These are phyloP conservation scores for Rhagoletis pomonella DNA, from an alignment of 1,140 invertebrate species.

Conservation along the genomic window DNA sequence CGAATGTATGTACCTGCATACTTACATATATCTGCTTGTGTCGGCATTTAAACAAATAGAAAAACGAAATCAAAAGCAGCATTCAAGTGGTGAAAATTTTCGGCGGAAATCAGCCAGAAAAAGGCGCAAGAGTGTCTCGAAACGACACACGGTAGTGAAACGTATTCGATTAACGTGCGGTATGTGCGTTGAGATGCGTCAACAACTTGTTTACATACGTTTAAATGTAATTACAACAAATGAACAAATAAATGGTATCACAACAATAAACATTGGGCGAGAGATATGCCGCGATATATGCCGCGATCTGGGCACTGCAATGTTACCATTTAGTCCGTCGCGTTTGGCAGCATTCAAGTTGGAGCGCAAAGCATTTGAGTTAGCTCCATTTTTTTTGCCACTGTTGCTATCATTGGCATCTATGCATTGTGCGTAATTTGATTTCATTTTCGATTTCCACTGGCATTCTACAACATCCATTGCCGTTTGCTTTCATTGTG, in stretches of 20 bases:
- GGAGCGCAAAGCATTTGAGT: background rate
- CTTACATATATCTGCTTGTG: background rate
- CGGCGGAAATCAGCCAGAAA: background rate
- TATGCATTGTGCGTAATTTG: background rate
- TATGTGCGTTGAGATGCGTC: background rate
- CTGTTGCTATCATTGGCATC: background rate
- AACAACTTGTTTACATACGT: constrained; percentile 42
- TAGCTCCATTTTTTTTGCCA: background rate
- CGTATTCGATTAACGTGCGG: background rate
- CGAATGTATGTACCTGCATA: background rate
- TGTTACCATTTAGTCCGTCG: background rate
- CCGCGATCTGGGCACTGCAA: background rate
- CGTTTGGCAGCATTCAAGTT: background rate
- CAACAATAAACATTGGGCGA: background rate
- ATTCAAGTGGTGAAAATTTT: constrained; percentile 33
- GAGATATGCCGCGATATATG: background rate
- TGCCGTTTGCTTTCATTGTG: background rate
- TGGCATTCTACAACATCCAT: background rate
- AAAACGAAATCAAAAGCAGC: background rate
- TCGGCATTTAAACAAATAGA: background rate
- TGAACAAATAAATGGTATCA: background rate
- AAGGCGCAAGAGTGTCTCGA: background rate
- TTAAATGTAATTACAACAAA: background rate
- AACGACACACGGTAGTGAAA: background rate
- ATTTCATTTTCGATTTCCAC: background rate